These are phyloP conservation scores for Junonia oenone DNA, from an alignment of 2,888 invertebrate species.

Conservation along the genomic window DNA sequence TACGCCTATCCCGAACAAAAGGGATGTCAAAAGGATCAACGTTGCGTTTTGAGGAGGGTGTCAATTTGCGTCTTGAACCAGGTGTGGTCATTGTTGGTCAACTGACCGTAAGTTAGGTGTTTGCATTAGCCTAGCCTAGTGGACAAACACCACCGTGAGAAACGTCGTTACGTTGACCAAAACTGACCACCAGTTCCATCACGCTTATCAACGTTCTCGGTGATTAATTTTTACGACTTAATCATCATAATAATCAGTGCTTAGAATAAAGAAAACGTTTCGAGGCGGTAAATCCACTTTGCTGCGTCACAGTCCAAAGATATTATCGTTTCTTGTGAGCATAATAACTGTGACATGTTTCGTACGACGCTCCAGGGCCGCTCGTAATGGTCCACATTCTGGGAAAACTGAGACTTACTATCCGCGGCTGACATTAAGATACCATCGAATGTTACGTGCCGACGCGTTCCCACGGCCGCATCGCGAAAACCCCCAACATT, in stretches of 20 bases:
- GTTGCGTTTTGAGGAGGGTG: constrained; percentile 61
- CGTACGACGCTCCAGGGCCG: constrained; percentile 65
- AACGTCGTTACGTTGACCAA: constrained; percentile 31
- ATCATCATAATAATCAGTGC: constrained; percentile 59
- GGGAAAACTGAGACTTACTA: constrained; percentile 62
- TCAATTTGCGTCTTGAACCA: constrained; percentile 60
- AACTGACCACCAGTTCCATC: constrained; percentile 27
- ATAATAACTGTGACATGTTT: constrained; percentile 78
- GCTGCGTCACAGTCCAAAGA: constrained; percentile 62
- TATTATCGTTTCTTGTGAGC: constrained; percentile 72
- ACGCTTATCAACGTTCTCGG: constrained; percentile 5
- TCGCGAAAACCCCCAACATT: constrained; percentile 53
- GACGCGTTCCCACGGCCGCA: constrained; percentile 62
- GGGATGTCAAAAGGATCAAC: constrained; percentile 55
- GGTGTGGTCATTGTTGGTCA: constrained; percentile 66
- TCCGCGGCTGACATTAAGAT: constrained; percentile 65
- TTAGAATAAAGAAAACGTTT: constrained; percentile 47
- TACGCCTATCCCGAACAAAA: constrained; percentile 63
- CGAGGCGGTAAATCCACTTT: constrained; percentile 51
- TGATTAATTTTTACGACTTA: constrained; percentile 33
- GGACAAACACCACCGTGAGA: constrained; percentile 63
- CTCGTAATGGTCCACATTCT: constrained; percentile 69
- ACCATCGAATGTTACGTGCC: constrained; percentile 49
- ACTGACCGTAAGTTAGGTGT: constrained; percentile 68
- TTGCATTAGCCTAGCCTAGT: constrained; percentile 60